Conservation (phyloP, 1,140 invertebrate species). For the Cotesia chilonis region DNA sequence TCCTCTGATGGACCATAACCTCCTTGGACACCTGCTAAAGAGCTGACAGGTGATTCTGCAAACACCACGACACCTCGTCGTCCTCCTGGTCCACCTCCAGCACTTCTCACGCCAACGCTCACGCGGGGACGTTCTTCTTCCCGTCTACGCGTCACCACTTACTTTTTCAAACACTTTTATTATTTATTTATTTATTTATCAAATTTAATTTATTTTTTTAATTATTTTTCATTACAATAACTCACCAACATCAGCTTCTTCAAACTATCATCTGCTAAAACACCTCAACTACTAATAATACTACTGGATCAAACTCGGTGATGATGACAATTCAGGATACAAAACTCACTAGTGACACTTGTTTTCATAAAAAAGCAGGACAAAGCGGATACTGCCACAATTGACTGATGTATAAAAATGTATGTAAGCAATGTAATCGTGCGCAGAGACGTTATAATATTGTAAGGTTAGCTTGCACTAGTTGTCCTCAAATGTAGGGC, state of each 20-base stretch:
- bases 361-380: too few relatives aligned
- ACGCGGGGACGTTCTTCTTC: constrained; percentile 40
- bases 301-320: too few relatives aligned
- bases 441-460: too few relatives aligned
- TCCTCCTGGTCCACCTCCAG: constrained; percentile 14
- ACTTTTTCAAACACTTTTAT: constrained; percentile 19
- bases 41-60: constrained; percentile 6
- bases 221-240: too few relatives aligned
- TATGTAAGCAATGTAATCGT: constrained; percentile 8
- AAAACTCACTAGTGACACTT: too few relatives aligned
- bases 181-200: too few relatives aligned
- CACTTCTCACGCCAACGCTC: constrained; percentile 34
- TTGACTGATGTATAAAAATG: too few relatives aligned
- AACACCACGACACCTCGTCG: constrained; percentile 44
- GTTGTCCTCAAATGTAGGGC: constrained; percentile 62
- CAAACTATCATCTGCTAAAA: too few relatives aligned
- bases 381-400: not conserved
- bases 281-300: too few relatives aligned
- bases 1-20: constrained; percentile 35
- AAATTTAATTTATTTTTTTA: too few relatives aligned
- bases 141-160: constrained; percentile 36
- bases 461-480: constrained; percentile 58
- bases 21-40: constrained; percentile 24
- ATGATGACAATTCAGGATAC: too few relatives aligned
- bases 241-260: too few relatives aligned